Evolutionary conservation across 2,113 vertebrate genomes (phyloP).

Genomic region (Ptyas mucosa): DNA sequence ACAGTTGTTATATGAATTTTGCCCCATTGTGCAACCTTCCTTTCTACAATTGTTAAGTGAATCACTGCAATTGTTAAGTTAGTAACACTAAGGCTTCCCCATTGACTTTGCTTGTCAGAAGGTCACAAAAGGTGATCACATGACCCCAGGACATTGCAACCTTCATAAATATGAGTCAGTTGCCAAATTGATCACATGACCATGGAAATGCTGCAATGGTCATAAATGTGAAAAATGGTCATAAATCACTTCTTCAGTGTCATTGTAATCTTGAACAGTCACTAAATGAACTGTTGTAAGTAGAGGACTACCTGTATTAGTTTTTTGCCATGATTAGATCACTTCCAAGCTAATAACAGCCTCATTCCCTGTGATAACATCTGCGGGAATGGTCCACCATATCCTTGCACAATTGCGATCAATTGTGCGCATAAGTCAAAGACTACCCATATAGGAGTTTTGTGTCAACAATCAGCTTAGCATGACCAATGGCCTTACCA

Average conservation of each 20-base stretch:
- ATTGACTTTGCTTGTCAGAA: background rate
- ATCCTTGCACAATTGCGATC: background rate
- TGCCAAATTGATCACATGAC: background rate
- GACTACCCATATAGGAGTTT: background rate
- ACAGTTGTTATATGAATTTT: background rate
- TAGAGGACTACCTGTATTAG: background rate
- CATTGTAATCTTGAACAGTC: background rate
- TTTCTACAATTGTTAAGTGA: background rate
- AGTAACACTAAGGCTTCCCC: background rate
- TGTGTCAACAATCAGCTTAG: background rate
- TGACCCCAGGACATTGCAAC: background rate
- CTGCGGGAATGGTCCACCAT: background rate
- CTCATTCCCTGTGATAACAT: background rate
- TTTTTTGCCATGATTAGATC: background rate
- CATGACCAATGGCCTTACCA: background rate
- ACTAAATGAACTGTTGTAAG: background rate
- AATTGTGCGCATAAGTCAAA: background rate
- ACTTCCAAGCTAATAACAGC: background rate
- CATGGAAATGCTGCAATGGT: background rate
- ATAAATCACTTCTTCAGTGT: background rate
- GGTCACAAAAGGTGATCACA: background rate
- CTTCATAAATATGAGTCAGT: background rate
- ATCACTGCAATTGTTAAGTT: background rate
- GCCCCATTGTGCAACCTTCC: background rate
- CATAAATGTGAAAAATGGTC: background rate